phyloP scores from a whole-genome alignment of 35 echinoderm and acorn worm genomes.

The Lytechinus pictus region DNA sequence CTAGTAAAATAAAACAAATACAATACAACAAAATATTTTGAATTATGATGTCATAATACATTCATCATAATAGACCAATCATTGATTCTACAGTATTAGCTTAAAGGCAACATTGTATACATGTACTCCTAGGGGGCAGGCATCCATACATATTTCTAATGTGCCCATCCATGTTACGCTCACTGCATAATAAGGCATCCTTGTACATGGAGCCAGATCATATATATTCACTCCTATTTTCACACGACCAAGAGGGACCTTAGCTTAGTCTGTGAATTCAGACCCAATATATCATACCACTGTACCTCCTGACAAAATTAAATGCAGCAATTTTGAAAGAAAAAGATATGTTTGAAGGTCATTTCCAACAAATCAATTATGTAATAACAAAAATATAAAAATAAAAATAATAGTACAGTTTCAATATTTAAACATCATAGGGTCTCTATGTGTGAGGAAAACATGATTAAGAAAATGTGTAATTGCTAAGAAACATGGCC shows the following conservation, averaged over 20 bases:
- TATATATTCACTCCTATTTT: neutral
- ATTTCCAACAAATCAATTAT: neutral
- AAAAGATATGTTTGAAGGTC: neutral
- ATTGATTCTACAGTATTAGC: too few species aligned
- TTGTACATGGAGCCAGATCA: neutral
- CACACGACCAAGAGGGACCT: neutral
- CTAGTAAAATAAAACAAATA: too few species aligned
- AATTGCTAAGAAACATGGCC: too few species aligned
- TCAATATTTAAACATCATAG: too few species aligned
- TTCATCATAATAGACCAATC: too few species aligned
- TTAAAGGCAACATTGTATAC: too few species aligned
- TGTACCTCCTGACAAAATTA: neutral
- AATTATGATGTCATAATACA: too few species aligned
- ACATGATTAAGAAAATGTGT: too few species aligned
- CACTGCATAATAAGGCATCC: neutral
- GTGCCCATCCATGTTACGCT: neutral
- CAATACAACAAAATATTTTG: too few species aligned
- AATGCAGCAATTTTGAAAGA: neutral
- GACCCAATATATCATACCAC: neutral
- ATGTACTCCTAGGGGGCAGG: neutral
- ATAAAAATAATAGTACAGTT: too few species aligned
- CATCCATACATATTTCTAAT: neutral
- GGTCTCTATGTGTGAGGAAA: too few species aligned
- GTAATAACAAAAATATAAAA: neutral
- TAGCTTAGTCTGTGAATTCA: neutral